A percentile compares a stretch with the other conserved stretches of the same genome.
These are phyloP conservation scores for Phengaris arion DNA, from an alignment of 2,888 invertebrate genomes.

Conservation along the genomic window DNA sequence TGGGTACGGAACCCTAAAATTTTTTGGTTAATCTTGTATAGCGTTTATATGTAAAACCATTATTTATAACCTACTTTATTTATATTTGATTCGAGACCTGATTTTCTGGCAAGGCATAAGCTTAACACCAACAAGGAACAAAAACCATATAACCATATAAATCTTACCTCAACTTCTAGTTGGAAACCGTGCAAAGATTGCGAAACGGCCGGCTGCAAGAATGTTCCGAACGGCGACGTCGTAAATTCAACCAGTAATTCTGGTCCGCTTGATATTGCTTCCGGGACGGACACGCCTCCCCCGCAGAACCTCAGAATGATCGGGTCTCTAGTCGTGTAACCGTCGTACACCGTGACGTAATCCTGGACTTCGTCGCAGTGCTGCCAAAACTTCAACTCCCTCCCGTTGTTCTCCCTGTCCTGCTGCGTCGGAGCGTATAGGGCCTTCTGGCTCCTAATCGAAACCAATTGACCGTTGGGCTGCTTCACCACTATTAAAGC, in stretches of 20 bases:
- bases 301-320: slow-evolving; percentile 94
- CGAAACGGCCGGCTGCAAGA: slow-evolving; percentile 87
- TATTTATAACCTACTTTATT: neutral
- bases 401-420: slow-evolving; percentile 79
- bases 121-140: neutral
- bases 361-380: slow-evolving; percentile 93
- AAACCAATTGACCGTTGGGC: slow-evolving; percentile 90
- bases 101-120: neutral
- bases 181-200: slow-evolving; percentile 93
- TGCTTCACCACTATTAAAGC: slow-evolving; percentile 92
- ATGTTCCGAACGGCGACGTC: slow-evolving; percentile 93
- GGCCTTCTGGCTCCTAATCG: slow-evolving; percentile 88
- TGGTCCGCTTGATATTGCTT: slow-evolving; percentile 91
- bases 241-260: slow-evolving; percentile 94
- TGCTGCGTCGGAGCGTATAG: slow-evolving; percentile 79
- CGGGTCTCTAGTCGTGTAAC: slow-evolving; percentile 92
- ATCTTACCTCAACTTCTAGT: slow-evolving; percentile 85
- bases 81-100: neutral
- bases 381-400: slow-evolving; percentile 86
- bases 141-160: neutral
- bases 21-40: neutral
- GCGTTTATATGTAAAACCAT: too few relatives aligned
- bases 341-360: slow-evolving; percentile 93
- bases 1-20: too few relatives aligned
- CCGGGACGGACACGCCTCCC: slow-evolving; percentile 91